Percentiles rank a stretch among this genome's conserved stretches.
Evolutionary conservation across 2,888 invertebrate genomes (phyloP).

Genomic region (Dusona sp.): DNA sequence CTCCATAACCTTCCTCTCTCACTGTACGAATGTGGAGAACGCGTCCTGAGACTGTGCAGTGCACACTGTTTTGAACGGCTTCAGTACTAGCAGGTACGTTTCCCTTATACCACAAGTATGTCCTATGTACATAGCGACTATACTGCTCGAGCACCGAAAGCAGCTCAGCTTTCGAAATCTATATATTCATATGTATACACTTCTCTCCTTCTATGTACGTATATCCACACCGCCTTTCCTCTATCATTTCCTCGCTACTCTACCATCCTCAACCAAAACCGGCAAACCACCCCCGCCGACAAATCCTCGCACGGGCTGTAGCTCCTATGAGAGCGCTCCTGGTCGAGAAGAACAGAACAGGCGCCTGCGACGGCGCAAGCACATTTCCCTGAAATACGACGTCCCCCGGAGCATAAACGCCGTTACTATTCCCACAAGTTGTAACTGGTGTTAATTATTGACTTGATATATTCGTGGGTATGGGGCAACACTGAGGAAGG

Average conservation of each 20-base stretch:
- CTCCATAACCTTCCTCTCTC: constrained; percentile 68
- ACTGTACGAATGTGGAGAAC: constrained; percentile 43
- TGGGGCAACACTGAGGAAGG: constrained; percentile 51
- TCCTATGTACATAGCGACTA: constrained; percentile 36
- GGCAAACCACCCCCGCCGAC: constrained; percentile 74
- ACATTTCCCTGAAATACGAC: constrained; percentile 84
- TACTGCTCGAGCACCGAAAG: constrained; percentile 32
- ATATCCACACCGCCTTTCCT: constrained; percentile 53
- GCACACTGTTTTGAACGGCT: constrained; percentile 61
- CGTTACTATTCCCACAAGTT: constrained; percentile 84
- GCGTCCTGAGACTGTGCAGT: constrained; percentile 72
- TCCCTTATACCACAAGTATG: constrained; percentile 39
- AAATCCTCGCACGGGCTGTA: constrained; percentile 77
- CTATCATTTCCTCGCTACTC: constrained; percentile 67
- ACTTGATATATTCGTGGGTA: constrained; percentile 79
- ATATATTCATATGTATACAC: constrained; percentile 17
- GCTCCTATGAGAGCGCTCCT: constrained; percentile 59
- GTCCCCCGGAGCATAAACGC: constrained; percentile 84
- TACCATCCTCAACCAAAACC: constrained; percentile 68
- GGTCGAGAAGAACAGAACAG: constrained; percentile 68
- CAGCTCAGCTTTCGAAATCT: constrained; percentile 61
- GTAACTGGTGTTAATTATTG: constrained; percentile 85
- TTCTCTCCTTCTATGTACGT: constrained; percentile 52
- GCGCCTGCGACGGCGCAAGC: constrained; percentile 79
- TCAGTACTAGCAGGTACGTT: constrained; percentile 29